Conservation (phyloP, 2,113 vertebrate species). For the Octodon degus region DNA sequence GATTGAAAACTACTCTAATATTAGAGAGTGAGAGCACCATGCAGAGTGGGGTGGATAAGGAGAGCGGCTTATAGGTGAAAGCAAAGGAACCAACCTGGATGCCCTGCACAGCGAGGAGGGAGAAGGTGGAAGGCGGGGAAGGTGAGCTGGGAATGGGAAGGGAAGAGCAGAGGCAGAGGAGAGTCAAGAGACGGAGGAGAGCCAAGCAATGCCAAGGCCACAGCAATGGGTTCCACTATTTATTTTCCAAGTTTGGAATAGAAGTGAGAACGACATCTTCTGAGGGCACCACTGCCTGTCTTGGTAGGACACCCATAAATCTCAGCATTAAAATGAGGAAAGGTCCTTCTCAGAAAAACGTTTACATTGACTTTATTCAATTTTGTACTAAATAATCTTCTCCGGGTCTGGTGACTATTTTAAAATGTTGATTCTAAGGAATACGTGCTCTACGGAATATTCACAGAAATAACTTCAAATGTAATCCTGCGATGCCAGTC, state of each 20-base stretch:
- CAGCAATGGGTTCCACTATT: neutral
- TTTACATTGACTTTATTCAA: neutral
- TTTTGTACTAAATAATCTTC: neutral
- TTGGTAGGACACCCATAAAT: neutral
- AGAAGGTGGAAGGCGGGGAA: neutral
- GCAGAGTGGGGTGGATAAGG: neutral
- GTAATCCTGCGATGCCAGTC: neutral
- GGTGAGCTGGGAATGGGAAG: neutral
- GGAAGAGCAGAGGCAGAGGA: neutral
- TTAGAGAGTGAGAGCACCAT: neutral
- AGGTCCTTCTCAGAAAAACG: neutral
- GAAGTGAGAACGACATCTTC: neutral
- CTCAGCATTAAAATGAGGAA: neutral
- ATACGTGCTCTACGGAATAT: neutral
- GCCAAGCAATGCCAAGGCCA: fast-evolving
- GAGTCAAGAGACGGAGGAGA: neutral
- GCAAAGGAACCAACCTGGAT: neutral
- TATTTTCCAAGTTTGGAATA: neutral
- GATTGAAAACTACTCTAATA: neutral
- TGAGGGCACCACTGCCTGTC: fast-evolving
- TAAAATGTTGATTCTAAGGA: neutral
- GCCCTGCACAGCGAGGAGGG: no score
- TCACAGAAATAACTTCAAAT: neutral
- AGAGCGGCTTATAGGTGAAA: neutral
- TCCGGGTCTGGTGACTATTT: neutral